Conservation (phyloP, 2,113 vertebrate genomes). For the Pollachius pollachius region DNA sequence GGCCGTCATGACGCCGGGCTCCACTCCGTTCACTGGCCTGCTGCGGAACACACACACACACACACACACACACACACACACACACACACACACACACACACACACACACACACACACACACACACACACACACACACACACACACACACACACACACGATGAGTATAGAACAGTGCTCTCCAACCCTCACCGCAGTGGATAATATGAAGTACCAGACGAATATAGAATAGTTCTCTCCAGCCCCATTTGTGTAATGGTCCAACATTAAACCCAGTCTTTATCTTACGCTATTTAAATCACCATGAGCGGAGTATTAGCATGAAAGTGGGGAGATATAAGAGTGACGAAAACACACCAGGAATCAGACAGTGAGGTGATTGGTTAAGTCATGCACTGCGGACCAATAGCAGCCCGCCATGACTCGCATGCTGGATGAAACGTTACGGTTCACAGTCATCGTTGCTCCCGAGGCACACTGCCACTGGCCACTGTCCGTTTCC, state of each 20-base stretch:
- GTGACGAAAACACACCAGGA: background rate
- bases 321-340: background rate
- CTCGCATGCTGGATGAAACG: background rate
- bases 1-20: slow-evolving; percentile 75
- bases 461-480: too few species aligned
- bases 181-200: background rate
- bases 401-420: slow-evolving; percentile 1
- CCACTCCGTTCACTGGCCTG: slow-evolving; percentile 85
- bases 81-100: too few species aligned
- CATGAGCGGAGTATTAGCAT: background rate
- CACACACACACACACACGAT: too few species aligned
- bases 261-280: background rate
- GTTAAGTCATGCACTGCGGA: background rate
- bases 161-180: too few species aligned
- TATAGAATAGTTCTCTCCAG: background rate
- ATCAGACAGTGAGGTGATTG: background rate
- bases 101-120: too few species aligned
- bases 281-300: background rate
- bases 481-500: slow-evolving; percentile 7
- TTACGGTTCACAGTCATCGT: background rate
- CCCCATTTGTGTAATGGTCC: background rate
- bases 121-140: too few species aligned
- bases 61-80: background rate
- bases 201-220: background rate
- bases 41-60: slow-evolving; percentile 25